A percentile compares a stretch with the other conserved stretches of the same genome.
Evolutionary conservation across 2,797 vertebrate genomes (phyloP).

Genomic region (Bryconaethiops microstoma): DNA sequence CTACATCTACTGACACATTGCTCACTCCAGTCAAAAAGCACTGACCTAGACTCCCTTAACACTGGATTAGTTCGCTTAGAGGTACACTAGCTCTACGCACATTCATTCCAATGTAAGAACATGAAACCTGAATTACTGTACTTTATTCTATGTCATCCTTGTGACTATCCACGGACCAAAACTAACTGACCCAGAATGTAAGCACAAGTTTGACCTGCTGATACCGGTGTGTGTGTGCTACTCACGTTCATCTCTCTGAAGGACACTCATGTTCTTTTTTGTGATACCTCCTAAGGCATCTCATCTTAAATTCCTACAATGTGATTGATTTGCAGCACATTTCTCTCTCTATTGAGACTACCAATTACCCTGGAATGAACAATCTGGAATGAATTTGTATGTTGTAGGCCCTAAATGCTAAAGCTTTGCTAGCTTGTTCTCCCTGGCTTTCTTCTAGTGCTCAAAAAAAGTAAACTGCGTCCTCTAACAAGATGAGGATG

Average conservation of each 20-base stretch:
- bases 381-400: slow-evolving; percentile 3
- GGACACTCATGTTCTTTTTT: neutral
- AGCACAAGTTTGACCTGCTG: slow-evolving; percentile 30
- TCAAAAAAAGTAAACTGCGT: neutral
- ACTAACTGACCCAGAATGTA: neutral
- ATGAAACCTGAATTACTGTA: slow-evolving; percentile 4
- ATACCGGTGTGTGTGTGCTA: slow-evolving; percentile 15
- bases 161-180: slow-evolving; percentile 10
- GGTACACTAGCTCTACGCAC: neutral
- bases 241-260: slow-evolving; percentile 5
- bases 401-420: no score
- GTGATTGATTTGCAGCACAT: slow-evolving; percentile 24
- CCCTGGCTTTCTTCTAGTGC: neutral
- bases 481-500: neutral
- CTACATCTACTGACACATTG: neutral
- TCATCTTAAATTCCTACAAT: slow-evolving; percentile 46
- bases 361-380: neutral
- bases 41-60: slow-evolving; percentile 22
- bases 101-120: slow-evolving; percentile 18
- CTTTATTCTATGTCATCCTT: neutral
- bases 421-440: neutral
- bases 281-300: slow-evolving; percentile 29
- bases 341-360: neutral
- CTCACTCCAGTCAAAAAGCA: neutral
- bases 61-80: neutral